Base-by-base conservation (phyloP, 2,888 invertebrate species). In the Eristalinus sepulchralis region DNA sequence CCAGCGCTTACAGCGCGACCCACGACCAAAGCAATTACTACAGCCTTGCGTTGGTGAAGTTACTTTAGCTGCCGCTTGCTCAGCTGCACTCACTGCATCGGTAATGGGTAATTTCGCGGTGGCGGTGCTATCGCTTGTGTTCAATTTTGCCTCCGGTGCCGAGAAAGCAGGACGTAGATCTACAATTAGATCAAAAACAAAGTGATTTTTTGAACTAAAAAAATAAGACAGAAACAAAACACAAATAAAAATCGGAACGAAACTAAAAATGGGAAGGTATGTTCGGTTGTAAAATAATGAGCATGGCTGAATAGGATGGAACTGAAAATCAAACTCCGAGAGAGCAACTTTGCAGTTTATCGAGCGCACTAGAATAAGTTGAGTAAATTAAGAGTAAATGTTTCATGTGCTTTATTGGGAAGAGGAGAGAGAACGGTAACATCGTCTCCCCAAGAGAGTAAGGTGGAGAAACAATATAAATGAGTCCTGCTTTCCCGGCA, bases 131-230 rank as follows among this genome's bases (percentile, higher is more conserved):
- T 86, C 88, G 55, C 68, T 78, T 76, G 89, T 89, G 89, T 91
- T 90, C 89, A 92, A 90, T 92, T 92, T 92, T 89, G 91, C 90
- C 90, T 90, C 91, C 88, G 92, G 91, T 90, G 92, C 92, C 91
- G 93, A 93, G 92, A 93, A 93, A 93, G 93, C 92, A 93, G 93
- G 92, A 92, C 92, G 92, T 89, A 91, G 92, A 93, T 93, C 93
- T 93, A 93, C 92, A 92, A 92, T 90, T 90, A 92, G 91, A 92
- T 90, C 77, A 84, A 88, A 83, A 84, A 88, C 88, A 89, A 64
- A 85, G 88, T 85, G 89, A 88, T 88, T 89, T 77, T 68, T 90
- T 67, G 92, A 94, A 94, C 81, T 88, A 88, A 82, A 89, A 88
- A 88, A 83, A 79, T 57, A 89, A 83, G 63, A 70, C 72, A 76